Evolutionary conservation across 2,113 vertebrate genomes (phyloP).

Genomic region (Amazona vittata): DNA sequence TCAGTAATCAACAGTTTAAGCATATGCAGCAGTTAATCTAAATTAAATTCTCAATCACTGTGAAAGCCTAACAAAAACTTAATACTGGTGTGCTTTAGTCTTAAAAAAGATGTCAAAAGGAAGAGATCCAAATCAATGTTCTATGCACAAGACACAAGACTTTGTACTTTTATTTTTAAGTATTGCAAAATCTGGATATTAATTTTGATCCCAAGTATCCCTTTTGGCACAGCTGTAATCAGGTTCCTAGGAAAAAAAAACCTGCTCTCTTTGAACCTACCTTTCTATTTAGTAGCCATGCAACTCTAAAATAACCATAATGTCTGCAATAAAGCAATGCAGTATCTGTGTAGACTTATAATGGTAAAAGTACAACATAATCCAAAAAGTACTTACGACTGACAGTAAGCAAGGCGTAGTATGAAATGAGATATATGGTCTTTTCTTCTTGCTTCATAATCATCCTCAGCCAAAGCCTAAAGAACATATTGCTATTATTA

Average conservation of each 20-base stretch:
- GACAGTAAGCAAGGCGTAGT: slow-evolving; percentile 94
- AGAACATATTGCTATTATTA: background rate
- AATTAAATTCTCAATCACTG: background rate
- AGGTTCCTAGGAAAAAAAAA: background rate
- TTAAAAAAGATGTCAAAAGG: background rate
- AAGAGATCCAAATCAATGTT: background rate
- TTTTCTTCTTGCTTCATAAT: slow-evolving; percentile 88
- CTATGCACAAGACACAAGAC: background rate
- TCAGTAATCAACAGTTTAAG: background rate
- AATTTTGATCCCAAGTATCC: background rate
- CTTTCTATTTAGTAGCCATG: background rate
- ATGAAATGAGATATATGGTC: slow-evolving; percentile 99
- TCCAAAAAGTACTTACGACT: slow-evolving; percentile 85
- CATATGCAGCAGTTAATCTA: background rate
- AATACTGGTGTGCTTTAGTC: background rate
- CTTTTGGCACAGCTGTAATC: background rate
- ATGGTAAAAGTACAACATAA: background rate
- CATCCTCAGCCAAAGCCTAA: slow-evolving; percentile 78
- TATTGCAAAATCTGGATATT: background rate
- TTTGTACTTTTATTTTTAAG: background rate
- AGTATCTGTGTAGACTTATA: background rate
- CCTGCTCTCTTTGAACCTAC: background rate
- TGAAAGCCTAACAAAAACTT: background rate
- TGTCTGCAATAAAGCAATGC: background rate
- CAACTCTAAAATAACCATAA: background rate